Evolutionary conservation across 2,113 vertebrate species (phyloP), one percentile per base, ranked within the genome.

Genomic region (Poeciliopsis occidentalis): DNA sequence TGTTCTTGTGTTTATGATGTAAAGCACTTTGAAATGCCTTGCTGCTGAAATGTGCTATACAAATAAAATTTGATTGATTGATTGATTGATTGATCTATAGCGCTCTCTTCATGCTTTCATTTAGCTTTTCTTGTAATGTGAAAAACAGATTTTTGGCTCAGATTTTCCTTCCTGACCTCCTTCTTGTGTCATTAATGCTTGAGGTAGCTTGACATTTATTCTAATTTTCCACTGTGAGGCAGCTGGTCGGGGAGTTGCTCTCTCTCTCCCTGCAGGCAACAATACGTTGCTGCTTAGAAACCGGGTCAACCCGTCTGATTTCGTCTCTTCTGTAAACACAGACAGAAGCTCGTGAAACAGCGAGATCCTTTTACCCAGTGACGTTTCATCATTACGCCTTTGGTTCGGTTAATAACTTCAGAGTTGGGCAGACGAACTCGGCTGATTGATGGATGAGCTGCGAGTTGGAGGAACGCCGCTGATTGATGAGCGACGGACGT

Each of bases 341-440:
- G 76, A 82, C 29, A 70, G 71, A 65, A 1, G 62, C 67, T 81
- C 63, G 6, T 83, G 57, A 77, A 62, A 67, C 30, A 13, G 71
- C 44, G 26, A 84, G 51, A 57, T 57, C 51, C 51, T 57, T 3
- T 24, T 8, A 54, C 22, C 51, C 71, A 26, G 71, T 61, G 24
- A 75, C 82, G 73, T 75, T 80, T 86, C 83, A 70, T 81, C 76
- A 67, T 79, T 8, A 57, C 32, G 27, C 71, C 79, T 62, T 57
- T 10, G 47, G 47, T 66, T 34, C 66, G 12, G 41, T 71, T 71
- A 80, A 80, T 82, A 82, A 84, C 73, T 69, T 74, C 24, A 54
- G 32, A 86, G 67, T 0, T 62, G 60, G 85, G 73, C 32, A 10
- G 75, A 13, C 0, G 7, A 47, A 19, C 44, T 47, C 44, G 44